Conservation (phyloP, 2,797 vertebrate species). For the Chrosomus eos region DNA sequence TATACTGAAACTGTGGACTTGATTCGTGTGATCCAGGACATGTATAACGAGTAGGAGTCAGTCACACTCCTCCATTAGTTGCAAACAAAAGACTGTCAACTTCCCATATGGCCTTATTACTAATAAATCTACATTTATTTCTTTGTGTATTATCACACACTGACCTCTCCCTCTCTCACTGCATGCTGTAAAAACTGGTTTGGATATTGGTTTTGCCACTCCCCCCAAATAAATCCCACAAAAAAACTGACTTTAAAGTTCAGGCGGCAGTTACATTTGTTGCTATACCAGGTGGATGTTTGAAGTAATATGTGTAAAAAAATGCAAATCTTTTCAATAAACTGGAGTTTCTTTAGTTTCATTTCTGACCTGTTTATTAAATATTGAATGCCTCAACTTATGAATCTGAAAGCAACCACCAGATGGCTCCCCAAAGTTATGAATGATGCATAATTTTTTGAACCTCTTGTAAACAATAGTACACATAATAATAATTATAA, state of each 20-base stretch:
- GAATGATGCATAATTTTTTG: not conserved
- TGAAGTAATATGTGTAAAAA: conserved; percentile 14
- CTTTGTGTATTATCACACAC: conserved; percentile 6
- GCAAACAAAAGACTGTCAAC: not conserved
- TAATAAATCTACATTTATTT: conserved; percentile 5
- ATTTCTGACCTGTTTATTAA: not conserved
- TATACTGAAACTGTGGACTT: not conserved
- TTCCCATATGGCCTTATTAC: conserved; percentile 2
- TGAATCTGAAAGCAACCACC: not conserved
- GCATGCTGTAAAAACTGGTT: conserved; percentile 3
- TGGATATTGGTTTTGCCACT: conserved; percentile 1
- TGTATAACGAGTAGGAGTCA: not conserved
- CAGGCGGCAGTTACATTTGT: not conserved
- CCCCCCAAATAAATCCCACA: not conserved
- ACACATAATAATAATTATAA: not conserved
- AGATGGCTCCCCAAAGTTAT: not conserved
- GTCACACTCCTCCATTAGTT: not conserved
- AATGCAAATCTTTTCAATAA: conserved; percentile 57
- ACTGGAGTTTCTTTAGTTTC: conserved; percentile 42
- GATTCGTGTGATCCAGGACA: conserved; percentile 19
- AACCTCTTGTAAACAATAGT: not conserved
- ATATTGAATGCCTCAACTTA: not conserved
- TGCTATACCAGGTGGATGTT: not conserved
- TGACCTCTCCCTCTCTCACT: conserved; percentile 9
- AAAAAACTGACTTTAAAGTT: not conserved